Evolutionary conservation across 2,888 invertebrate genomes (phyloP).

Genomic region (Drosophila anceps): DNA sequence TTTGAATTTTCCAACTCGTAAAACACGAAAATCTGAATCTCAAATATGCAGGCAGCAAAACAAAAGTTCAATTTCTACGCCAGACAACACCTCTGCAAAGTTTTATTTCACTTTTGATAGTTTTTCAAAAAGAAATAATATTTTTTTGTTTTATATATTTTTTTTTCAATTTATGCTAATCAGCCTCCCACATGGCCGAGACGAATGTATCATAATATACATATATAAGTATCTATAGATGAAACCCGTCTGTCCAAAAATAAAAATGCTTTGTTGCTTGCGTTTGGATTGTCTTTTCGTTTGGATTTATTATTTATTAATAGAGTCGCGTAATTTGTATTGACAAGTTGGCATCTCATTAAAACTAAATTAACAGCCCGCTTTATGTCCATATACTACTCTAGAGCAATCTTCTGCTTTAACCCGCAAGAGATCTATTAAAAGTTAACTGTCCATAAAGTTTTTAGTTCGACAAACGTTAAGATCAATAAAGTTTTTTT

Average conservation of each 20-base stretch:
- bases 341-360: conserved; percentile 78
- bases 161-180: conserved; percentile 67
- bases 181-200: conserved; percentile 79
- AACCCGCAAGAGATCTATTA: conserved; percentile 5
- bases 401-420: background rate
- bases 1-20: conserved; percentile 25
- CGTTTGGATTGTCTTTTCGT: conserved; percentile 58
- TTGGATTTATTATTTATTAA: conserved; percentile 75
- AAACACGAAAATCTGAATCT: conserved; percentile 51
- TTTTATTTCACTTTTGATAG: conserved; percentile 37
- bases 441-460: conserved; percentile 53
- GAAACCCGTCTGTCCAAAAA: conserved; percentile 71
- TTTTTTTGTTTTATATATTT: conserved; percentile 20
- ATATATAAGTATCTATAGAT: background rate
- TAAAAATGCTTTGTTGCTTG: conserved; percentile 41
- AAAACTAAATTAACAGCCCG: conserved; percentile 62
- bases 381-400: background rate
- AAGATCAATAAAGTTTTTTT: conserved; percentile 1
- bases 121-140: background rate
- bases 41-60: conserved; percentile 52
- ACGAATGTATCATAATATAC: conserved; percentile 22
- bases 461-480: conserved; percentile 12
- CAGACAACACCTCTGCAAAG: conserved; percentile 54
- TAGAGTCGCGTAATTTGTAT: conserved; percentile 73
- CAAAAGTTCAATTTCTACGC: background rate